Evolutionary conservation across 2,888 invertebrate species (phyloP), one percentile per base, ranked within the genome.

Genomic region (Latrodectus elegans): DNA sequence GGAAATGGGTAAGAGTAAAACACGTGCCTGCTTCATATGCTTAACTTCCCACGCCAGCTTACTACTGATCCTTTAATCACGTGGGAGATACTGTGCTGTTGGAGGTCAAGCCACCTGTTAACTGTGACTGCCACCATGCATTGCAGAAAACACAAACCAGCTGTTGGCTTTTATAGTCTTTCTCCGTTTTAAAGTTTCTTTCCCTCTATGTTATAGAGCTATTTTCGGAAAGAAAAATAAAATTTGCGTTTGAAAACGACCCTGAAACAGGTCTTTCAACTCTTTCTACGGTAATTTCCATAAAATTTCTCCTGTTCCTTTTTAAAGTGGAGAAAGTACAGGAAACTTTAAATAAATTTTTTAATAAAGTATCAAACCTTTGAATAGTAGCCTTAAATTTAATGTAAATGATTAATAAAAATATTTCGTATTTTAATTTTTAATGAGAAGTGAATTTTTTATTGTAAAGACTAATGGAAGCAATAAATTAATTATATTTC

Each of bases 71-170:
- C 71, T n/a, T 11, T 17, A 15, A 52, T 78, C 84, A 84, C 84
- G 84, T 74, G 79, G 67, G 22, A 51, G 22, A 15, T 73, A 60
- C 60, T 73, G 4, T 38, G 65, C 38, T 38, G 38, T 15, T 22
- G 26, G 74, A 60, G 80, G 80, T 81, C 65, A 73, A 72, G 84
- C 84, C 84, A 84, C 84, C 84, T 84, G 84, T 84, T 84, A 73
- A 79, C 52, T 74, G 79, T 84, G 67, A 79, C 52, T 74, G 79
- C 79, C 67, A 74, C 79, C 74, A 26, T 73, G 17, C 12, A 60
- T 26, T 12, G 15, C 64, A n/a, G 60, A 68, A 60, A 78, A 85
- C 68, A 85, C 38, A 85, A 85, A 84, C 64, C 84, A 84, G 38
- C 38, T 38, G 77, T 72, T 84, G 84, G 14, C 76, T 65, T 51